Percentiles rank a stretch among this genome's conserved stretches.
Evolutionary conservation across 2,888 invertebrate species (phyloP).

Genomic region (Ferdinandea cuprea): DNA sequence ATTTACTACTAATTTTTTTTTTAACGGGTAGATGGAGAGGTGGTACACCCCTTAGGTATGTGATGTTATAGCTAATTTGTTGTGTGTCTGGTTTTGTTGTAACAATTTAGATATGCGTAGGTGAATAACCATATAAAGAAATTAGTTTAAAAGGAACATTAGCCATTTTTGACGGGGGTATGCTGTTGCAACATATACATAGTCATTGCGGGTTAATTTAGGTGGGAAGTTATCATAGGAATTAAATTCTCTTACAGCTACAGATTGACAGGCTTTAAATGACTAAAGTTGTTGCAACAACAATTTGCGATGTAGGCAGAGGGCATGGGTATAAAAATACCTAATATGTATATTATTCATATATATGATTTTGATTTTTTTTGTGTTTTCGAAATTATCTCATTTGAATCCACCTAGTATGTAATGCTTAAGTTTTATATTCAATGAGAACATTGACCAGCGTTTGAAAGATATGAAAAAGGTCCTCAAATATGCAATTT

Average conservation of each 20-base stretch:
- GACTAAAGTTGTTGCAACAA: background rate
- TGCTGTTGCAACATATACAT: background rate
- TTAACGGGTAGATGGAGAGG: conserved; percentile 1
- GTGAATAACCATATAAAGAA: conserved; percentile 51
- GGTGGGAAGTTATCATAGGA: background rate
- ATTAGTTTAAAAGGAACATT: conserved; percentile 17
- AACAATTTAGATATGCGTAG: conserved; percentile 28
- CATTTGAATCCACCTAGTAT: too few species aligned
- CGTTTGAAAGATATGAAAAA: too few species aligned
- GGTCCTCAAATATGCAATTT: too few species aligned
- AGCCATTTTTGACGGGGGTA: conserved; percentile 1
- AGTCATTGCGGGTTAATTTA: background rate
- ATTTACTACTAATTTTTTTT: background rate
- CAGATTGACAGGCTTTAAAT: background rate
- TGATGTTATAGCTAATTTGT: conserved; percentile 18
- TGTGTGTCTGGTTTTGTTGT: conserved; percentile 24
- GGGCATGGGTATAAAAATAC: too few species aligned
- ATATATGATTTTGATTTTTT: too few species aligned
- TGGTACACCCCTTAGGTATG: background rate
- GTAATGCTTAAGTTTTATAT: too few species aligned
- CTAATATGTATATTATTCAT: too few species aligned
- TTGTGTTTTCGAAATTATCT: too few species aligned
- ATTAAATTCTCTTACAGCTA: background rate
- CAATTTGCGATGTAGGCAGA: background rate
- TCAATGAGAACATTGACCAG: too few species aligned